Evolutionary conservation across 2,888 invertebrate genomes (phyloP), one percentile per base, ranked within the genome.

Genomic region (Coelinius sp.): DNA sequence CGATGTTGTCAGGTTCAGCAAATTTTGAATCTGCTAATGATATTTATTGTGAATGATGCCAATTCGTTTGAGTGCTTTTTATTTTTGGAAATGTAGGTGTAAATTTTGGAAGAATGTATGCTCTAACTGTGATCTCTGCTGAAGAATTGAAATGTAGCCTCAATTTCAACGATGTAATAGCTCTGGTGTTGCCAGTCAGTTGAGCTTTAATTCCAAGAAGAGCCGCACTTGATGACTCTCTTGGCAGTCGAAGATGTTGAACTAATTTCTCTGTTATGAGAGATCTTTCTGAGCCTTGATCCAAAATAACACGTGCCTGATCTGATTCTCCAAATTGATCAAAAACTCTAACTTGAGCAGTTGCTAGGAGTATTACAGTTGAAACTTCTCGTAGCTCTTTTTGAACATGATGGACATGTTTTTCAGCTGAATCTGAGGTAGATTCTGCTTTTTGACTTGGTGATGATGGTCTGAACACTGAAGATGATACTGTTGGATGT

Each of bases 201-300:
- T 38, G 38, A 0, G 59, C 49, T 2, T 20, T 38, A 6, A 62
- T 62, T 31, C 46, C 63, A 20, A n/a, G 5, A 3, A 62, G 20
- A 12, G 12, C 7, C 17, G 52, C n/a, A 24, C 17, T 14, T 14
- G 41, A 38, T 0, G 20, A 0, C 24, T 27, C 4, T 1, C 49
- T 17, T 52, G 24, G 22, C 1, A 73, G 64, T 6, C 62, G 49
- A 10, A 70, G 53, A 4, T 31, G 59, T 25, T 70, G 67, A 1
- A 20, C 63, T 22, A 70, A 17, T n/a, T 46, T 59, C 38, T 73
- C 52, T 17, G 67, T 49, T 1, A 73, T 67, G 6, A 73, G 67
- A 0, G 70, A 73, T 12, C 70, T 6, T 52, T 70, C 52, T 3
- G 73, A 70, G 0, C 73, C 70, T 27, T 17, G 70, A 67, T 73